Evolutionary conservation across 2,888 invertebrate genomes (phyloP), one percentile per base, ranked within the genome.

Genomic region (Drosophila antonietae): DNA sequence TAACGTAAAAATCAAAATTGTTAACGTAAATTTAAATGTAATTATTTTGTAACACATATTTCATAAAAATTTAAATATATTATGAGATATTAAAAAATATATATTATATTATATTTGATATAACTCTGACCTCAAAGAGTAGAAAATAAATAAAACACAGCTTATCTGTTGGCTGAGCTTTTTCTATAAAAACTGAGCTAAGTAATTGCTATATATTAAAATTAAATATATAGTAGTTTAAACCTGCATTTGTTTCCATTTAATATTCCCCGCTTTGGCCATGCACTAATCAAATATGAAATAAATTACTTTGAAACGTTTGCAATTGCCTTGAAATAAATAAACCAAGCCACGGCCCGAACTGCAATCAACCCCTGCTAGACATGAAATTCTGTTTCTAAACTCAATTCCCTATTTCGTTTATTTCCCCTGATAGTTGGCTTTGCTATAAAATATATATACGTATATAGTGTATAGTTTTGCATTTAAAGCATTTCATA

Each of bases 371-470:
- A 79, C 49, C 80, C 76, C 63, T 20, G 20, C 49, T 6, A 28
- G 31, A 9, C 49, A 73, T 43, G 47, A 31, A 20, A 47, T 43
- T 33, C 15, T 3, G 37, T 20, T 62, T 28, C 33, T 59, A 23
- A 33, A 23, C 37, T 15, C 57, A 41, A 31, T 55, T 33, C 39
- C 57, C 49, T 53, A 58, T 49, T 53, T 28, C 18, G 15, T 53
- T 61, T 62, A 69, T 70, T 78, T 78, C 71, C 80, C 80, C 12
- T 57, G 70, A 52, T 52, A 59, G 70, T 60, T 65, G 23, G 41
- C 59, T 10, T 37, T 51, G 39, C 37, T 51, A 33, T 51, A 51
- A 12, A 33, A 33, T 7, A 20, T 3, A 7, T 51, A 7, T 31
- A 12, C 12, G 6, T 12, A 31, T 8, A 20, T 14, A 51, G 51